A percentile compares a stretch with the other conserved stretches of the same genome.
phyloP scores from a whole-genome alignment of 1,140 invertebrate genomes.

The Periplaneta americana region DNA sequence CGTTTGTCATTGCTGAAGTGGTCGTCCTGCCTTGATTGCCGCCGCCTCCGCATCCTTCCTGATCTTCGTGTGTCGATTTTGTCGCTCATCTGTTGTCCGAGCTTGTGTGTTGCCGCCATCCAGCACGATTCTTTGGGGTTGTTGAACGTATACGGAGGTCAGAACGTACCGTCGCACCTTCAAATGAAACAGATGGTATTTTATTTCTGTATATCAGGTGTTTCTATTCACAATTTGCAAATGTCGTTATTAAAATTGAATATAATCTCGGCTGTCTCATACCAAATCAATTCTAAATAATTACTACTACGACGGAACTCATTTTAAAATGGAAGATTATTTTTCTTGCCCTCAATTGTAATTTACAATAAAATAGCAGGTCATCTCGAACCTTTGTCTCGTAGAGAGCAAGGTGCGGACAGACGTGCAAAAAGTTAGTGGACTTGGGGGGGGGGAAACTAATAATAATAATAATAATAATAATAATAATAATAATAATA shows the following conservation, averaged over 20 bases:
- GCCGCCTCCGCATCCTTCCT: not conserved
- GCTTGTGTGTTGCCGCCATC: not conserved
- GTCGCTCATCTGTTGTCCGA: not conserved
- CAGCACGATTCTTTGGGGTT: not conserved
- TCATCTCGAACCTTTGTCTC: not conserved
- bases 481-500: too few species aligned
- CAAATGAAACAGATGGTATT: not conserved
- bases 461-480: too few species aligned
- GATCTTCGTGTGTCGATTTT: not conserved
- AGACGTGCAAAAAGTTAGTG: not conserved
- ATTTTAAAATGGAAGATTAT: not conserved
- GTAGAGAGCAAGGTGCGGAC: too few species aligned
- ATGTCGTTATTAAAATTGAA: not conserved
- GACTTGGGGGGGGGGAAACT: too few species aligned
- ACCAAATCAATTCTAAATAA: not conserved
- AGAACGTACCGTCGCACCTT: not conserved
- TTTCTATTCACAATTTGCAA: too few species aligned
- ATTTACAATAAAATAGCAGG: not conserved
- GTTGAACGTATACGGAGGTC: not conserved
- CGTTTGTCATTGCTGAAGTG: not conserved
- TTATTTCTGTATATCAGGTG: not conserved
- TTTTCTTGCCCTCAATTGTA: not conserved
- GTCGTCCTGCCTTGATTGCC: not conserved
- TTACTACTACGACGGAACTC: not conserved
- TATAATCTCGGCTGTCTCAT: not conserved